Evolutionary conservation across 1,140 invertebrate species (phyloP).

Genomic region (Augochlora pura): DNA sequence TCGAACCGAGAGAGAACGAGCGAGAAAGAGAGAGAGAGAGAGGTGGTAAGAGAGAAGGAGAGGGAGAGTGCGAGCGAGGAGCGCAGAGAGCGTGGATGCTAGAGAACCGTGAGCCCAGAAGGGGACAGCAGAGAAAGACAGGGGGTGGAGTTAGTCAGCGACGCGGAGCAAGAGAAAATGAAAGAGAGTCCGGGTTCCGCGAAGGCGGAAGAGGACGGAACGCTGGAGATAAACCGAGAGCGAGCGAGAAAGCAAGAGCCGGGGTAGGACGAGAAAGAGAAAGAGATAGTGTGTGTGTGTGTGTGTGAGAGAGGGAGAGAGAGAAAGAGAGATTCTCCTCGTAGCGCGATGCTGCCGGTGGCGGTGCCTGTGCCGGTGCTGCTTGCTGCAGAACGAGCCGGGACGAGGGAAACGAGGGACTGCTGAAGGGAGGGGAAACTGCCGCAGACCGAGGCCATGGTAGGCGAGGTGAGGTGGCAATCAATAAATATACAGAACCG

Average conservation of each 20-base stretch:
- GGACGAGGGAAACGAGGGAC: slow-evolving; percentile 62
- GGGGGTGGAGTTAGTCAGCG: slow-evolving; percentile 26
- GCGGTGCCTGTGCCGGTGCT: slow-evolving; percentile 16
- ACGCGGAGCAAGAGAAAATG: slow-evolving; percentile 29
- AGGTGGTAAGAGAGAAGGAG: background rate
- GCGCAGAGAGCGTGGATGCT: slow-evolving; percentile 9
- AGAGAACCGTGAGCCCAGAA: slow-evolving; percentile 40
- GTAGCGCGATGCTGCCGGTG: slow-evolving; percentile 51
- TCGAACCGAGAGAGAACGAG: background rate
- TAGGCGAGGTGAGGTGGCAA: slow-evolving; percentile 76
- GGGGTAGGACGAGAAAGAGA: background rate
- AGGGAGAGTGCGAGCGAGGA: slow-evolving; percentile 25
- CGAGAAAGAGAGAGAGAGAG: slow-evolving; percentile 2
- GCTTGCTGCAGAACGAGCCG: slow-evolving; percentile 60
- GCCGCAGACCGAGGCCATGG: slow-evolving; percentile 70
- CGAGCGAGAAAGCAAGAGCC: slow-evolving; percentile 2
- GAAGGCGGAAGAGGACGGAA: slow-evolving; percentile 5
- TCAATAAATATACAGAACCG: slow-evolving; percentile 80
- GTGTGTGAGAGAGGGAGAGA: slow-evolving; percentile 43
- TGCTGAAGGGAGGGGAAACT: slow-evolving; percentile 59
- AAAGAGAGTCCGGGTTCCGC: slow-evolving; percentile 26
- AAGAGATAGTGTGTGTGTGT: background rate
- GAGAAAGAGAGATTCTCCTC: slow-evolving; percentile 35
- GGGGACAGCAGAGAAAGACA: slow-evolving; percentile 42
- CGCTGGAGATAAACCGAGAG: slow-evolving; percentile 1